Evolutionary conservation across 2,888 invertebrate species (phyloP), one percentile per base, ranked within the genome.

Genomic region (Prenolepis imparis): DNA sequence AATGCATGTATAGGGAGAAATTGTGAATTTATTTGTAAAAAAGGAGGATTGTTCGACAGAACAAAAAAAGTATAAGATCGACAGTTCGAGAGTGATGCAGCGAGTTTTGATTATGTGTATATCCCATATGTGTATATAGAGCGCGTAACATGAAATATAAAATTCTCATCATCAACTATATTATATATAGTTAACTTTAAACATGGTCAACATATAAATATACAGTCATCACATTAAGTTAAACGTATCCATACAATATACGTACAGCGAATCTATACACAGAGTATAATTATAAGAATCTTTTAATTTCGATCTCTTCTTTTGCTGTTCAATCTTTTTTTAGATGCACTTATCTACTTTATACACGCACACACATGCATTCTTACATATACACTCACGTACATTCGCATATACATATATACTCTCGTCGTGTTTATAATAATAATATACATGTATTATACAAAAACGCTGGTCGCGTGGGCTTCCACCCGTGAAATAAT

Each of bases 201-300:
- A 93, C 90, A 91, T 92, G 90, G 90, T 93, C 92, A 93, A 94
- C 94, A 94, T 93, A 94, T 92, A 93, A 93, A 94, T 94, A 94
- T 94, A 93, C 92, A 93, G 89, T 93, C 89, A 92, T 93, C 91
- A 93, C 91, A 91, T 92, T 90, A 92, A 86, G 82, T 88, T 87
- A 87, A 85, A 84, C 86, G 83, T 89, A 86, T 88, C 84, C 82
- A 84, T 90, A 90, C 83, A 88, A 74, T 87, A 70, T 87, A 91
- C 88, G 89, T 91, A 91, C 87, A 91, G 82, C 87, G 88, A 91
- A 88, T 88, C 90, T 92, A 90, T 90, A 90, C 89, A 92, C 86
- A 83, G 75, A 73, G 84, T 88, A 86, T 84, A 84, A 88, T 88
- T 48, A 48, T 86, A 87, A 86, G 63, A 86, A 80, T 70, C 64